Evolutionary conservation across 2,113 vertebrate species (phyloP), one percentile per base, ranked within the genome.

Genomic region (Cyprinus carpio): DNA sequence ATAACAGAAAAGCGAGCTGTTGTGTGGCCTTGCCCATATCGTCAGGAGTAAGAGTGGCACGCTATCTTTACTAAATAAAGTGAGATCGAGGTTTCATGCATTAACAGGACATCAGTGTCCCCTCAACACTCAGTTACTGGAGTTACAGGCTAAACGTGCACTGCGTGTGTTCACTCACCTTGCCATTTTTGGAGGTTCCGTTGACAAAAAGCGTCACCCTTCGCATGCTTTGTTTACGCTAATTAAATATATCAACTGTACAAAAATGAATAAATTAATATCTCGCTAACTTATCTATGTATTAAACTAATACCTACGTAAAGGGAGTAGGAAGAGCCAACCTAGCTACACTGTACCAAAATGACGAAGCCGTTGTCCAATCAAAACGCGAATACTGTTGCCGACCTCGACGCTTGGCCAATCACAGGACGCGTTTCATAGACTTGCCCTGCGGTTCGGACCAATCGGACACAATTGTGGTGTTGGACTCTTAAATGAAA

Each of bases 181-280:
- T 99, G 86, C 97, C 98, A 91, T 97, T 97, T 92, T 94, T 96
- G 89, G 94, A 94, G 80, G 95, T 96, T 90, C 98, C 98, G 91
- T 98, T 99, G 76, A 98, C 95, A 93, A 99, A 99, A 87, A 99
- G 94, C 88, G 97, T 99, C 54, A 98, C 98, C 95, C 97, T 95
- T 96, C 97, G 95, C 98, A 99, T 99, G 91, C 88, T 95, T 92
- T 89, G 40, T 54, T 58, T 60, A 72, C 75, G 58, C 29, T 72
- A 40, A 51, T 76, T 20, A 79, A 75, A 51, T 74, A 56, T 85
- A 65, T 60, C 15, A n/a, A 23, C 27, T 54, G 27, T 81, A 49
- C 25, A 10, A 37, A 58, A 18, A 51, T 31, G 13, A 80, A 75
- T 31, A 64, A 20, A 62, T 25, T 8, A 34, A 31, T 65, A 67